A percentile compares a stretch with the other conserved stretches of the same genome.
phyloP scores from a whole-genome alignment of 2,797 vertebrate species.

The Falco biarmicus region DNA sequence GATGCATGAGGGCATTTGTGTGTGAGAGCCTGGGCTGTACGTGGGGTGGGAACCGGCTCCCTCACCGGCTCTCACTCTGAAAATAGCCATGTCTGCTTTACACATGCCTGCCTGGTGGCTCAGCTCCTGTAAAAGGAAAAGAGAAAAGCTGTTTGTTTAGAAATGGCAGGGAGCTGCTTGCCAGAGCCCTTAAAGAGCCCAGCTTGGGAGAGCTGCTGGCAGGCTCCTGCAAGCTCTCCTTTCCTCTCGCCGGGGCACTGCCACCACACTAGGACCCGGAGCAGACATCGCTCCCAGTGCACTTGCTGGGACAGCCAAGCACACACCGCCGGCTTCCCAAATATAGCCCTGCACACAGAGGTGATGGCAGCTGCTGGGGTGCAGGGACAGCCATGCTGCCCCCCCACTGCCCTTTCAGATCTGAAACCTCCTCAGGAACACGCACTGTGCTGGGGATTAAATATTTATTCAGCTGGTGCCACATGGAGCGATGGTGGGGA shows the following conservation, averaged over 20 bases:
- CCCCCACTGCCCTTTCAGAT: rapidly evolving
- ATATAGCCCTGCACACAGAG: constrained; percentile 33
- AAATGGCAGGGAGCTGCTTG: neutral
- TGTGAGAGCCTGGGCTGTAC: neutral
- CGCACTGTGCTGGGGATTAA: neutral
- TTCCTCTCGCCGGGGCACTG: neutral
- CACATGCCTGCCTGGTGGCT: neutral
- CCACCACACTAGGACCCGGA: neutral
- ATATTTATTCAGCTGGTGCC: neutral
- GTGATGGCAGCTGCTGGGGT: neutral
- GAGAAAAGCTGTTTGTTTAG: neutral
- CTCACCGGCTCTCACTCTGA: neutral
- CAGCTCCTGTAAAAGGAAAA: constrained; percentile 43
- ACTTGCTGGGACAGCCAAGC: neutral
- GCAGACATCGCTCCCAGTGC: neutral
- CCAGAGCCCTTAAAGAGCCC: constrained; percentile 14
- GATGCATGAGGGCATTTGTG: neutral
- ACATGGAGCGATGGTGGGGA: rapidly evolving
- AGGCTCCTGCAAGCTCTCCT: neutral
- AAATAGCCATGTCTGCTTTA: neutral
- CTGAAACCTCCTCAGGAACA: neutral
- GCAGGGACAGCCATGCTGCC: neutral
- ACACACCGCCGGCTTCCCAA: neutral
- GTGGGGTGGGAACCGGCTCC: neutral
- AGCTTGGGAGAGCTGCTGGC: neutral